These are phyloP conservation scores for Drosophila macrospina DNA, from an alignment of 2,888 invertebrate species.

Conservation along the genomic window DNA sequence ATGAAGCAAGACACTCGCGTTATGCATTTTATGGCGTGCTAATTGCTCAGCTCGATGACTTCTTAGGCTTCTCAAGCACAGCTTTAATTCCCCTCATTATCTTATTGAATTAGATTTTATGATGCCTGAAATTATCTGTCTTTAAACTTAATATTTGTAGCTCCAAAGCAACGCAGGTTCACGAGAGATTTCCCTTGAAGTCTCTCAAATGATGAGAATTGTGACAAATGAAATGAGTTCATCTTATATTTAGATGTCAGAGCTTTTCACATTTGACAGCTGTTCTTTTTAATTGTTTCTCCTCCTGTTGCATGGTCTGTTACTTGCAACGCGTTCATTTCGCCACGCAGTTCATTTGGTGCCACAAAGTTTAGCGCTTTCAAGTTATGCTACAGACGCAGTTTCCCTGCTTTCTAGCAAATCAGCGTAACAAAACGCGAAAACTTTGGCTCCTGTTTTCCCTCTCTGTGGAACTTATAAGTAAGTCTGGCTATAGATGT, in stretches of 20 bases:
- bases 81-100: neutral
- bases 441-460: constrained; percentile 44
- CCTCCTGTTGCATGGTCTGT: neutral
- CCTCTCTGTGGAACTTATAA: constrained; percentile 4
- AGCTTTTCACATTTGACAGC: neutral
- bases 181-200: too few relatives aligned
- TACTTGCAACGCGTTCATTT: constrained; percentile 1
- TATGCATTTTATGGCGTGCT: constrained; percentile 64
- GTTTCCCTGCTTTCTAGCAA: constrained; percentile 24
- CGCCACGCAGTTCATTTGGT: constrained; percentile 39
- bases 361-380: constrained; percentile 36
- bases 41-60: constrained; percentile 53
- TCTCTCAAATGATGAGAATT: too few relatives aligned
- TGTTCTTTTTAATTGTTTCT: neutral
- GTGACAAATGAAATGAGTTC: too few relatives aligned
- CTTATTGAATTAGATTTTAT: constrained; percentile 17
- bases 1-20: constrained; percentile 19
- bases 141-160: too few relatives aligned
- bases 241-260: too few relatives aligned
- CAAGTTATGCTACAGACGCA: constrained; percentile 30
- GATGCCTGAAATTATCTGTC: constrained; percentile 29
- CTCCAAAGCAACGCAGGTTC: too few relatives aligned
- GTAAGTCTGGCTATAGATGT: constrained; percentile 12
- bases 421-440: constrained; percentile 58
- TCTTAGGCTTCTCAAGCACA: constrained; percentile 29